A percentile compares a stretch with the other conserved stretches of the same genome.
Evolutionary conservation across 2,113 vertebrate species (phyloP).

Genomic region (Amphiprion percula): DNA sequence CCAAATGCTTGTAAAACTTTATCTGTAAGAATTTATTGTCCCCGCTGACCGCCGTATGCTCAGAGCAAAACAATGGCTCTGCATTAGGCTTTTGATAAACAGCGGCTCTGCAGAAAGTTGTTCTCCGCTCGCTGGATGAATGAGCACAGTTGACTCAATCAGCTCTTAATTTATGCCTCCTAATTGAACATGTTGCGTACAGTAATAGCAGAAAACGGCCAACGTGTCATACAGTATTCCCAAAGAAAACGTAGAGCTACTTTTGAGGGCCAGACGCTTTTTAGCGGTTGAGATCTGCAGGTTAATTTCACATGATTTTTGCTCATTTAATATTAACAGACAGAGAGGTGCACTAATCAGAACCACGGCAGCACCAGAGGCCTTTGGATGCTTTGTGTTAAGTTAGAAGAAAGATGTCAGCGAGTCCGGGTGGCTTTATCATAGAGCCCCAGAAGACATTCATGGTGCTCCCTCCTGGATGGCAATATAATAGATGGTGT

Average conservation of each 20-base stretch:
- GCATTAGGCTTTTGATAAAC: slow-evolving; percentile 57
- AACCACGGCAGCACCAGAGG: not conserved
- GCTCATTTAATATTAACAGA: not conserved
- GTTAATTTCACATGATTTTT: not conserved
- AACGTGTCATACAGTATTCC: not conserved
- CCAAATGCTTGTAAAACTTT: slow-evolving; percentile 47
- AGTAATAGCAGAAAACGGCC: slow-evolving; percentile 24
- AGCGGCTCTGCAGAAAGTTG: slow-evolving; percentile 40
- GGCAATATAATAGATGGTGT: slow-evolving; percentile 17
- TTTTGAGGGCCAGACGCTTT: not conserved
- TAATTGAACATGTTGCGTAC: slow-evolving; percentile 37
- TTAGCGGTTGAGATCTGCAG: not conserved
- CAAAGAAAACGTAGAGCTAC: not conserved
- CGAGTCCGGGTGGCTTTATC: slow-evolving; percentile 14
- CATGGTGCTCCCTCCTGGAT: not conserved
- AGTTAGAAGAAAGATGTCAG: slow-evolving; percentile 20
- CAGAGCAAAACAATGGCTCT: slow-evolving; percentile 47
- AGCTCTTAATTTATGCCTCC: slow-evolving; percentile 51
- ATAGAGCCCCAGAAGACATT: not conserved
- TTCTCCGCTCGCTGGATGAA: slow-evolving; percentile 24
- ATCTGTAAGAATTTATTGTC: slow-evolving; percentile 38
- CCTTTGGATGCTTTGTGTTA: not conserved
- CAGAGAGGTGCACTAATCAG: not conserved
- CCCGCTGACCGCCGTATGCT: slow-evolving; percentile 30
- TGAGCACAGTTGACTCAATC: slow-evolving; percentile 40